Conservation (phyloP, 2,888 invertebrate genomes). For the Beris chalybata region DNA sequence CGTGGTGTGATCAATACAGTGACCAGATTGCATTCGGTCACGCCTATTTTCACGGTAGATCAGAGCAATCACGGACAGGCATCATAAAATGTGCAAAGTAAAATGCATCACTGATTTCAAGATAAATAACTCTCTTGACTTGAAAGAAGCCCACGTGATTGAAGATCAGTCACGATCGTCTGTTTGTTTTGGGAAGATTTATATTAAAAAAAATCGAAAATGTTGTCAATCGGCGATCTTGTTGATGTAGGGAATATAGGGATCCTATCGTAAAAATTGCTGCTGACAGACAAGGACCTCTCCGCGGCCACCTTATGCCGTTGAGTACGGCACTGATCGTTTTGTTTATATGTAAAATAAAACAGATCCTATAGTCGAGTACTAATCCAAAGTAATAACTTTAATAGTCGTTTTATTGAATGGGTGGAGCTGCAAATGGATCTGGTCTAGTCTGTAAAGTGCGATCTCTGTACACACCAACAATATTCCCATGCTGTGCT, state of each 20-base stretch:
- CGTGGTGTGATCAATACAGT: too few species aligned
- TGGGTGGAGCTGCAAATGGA: conserved; percentile 22
- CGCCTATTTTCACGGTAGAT: too few species aligned
- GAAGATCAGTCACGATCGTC: too few species aligned
- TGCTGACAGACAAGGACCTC: conserved; percentile 6
- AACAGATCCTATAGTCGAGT: conserved; percentile 13
- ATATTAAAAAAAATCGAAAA: too few species aligned
- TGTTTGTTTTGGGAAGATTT: too few species aligned
- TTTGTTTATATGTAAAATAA: conserved; percentile 14
- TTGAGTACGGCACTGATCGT: not conserved
- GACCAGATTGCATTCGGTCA: too few species aligned
- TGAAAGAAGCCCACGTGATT: too few species aligned
- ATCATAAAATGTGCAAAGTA: too few species aligned
- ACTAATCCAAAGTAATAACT: conserved; percentile 15
- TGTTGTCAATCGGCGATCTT: too few species aligned
- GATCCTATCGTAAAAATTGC: conserved; percentile 3
- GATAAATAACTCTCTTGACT: too few species aligned
- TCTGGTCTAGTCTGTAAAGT: not conserved
- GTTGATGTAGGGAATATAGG: not conserved
- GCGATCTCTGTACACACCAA: not conserved
- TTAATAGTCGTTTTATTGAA: not conserved
- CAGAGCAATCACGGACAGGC: too few species aligned
- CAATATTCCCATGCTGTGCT: not conserved
- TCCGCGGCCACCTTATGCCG: not conserved
- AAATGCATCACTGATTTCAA: too few species aligned